Conservation (phyloP, 2,113 vertebrate genomes). For the Mohoua ochrocephala region DNA sequence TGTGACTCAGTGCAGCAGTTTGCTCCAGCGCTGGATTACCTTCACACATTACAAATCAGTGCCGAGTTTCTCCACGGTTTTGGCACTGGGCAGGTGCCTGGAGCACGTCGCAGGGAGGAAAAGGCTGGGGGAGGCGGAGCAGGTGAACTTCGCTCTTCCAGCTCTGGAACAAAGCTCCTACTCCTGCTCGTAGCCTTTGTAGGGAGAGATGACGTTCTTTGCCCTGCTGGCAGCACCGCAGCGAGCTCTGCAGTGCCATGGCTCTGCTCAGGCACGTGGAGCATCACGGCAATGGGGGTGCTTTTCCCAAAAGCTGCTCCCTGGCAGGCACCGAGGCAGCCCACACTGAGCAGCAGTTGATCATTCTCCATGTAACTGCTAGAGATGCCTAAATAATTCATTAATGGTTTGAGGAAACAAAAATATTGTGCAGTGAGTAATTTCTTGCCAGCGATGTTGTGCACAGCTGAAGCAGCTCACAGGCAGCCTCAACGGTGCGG, state of each 20-base stretch:
- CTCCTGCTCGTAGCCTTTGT: not conserved
- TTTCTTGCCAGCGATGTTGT: not conserved
- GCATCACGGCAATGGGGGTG: fast-evolving
- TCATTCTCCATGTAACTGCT: not conserved
- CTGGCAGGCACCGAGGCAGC: not conserved
- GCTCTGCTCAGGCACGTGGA: not conserved
- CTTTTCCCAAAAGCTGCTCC: not conserved
- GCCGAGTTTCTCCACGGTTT: not conserved
- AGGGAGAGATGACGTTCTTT: fast-evolving
- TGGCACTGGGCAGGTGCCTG: conserved; percentile 50
- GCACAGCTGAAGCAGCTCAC: not conserved
- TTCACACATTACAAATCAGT: conserved; percentile 12
- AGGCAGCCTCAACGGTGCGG: fast-evolving
- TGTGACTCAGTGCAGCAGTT: not conserved
- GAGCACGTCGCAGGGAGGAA: not conserved
- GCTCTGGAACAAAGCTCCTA: not conserved
- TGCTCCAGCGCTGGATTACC: not conserved
- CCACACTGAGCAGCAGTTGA: not conserved
- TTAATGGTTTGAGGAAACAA: conserved; percentile 32
- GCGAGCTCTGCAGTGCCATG: not conserved
- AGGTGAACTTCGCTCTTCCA: not conserved
- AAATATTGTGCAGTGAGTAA: conserved; percentile 18
- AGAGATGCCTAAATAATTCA: conserved; percentile 53
- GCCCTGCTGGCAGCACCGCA: not conserved
- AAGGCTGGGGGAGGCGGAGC: not conserved